Evolutionary conservation across 2,888 invertebrate species (phyloP).

Genomic region (Yponomeuta evonymella): DNA sequence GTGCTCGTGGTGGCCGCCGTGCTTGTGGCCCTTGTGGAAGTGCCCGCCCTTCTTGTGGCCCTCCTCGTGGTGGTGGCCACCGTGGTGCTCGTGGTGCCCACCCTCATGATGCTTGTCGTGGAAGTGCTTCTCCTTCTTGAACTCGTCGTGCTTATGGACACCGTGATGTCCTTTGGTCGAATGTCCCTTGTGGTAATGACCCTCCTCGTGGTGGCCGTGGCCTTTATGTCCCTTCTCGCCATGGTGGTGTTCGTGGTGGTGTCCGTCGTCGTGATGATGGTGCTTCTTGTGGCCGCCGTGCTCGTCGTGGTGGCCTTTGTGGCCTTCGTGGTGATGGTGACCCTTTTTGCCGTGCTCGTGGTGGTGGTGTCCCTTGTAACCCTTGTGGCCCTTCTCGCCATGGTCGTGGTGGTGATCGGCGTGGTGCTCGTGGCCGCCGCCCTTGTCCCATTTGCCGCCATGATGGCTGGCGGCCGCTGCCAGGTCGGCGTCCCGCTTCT

Average conservation of each 20-base stretch:
- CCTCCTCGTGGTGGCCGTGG: slow-evolving; percentile 71
- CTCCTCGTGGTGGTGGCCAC: slow-evolving; percentile 85
- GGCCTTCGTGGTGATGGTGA: slow-evolving; percentile 82
- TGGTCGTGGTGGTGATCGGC: slow-evolving; percentile 79
- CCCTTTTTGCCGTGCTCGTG: slow-evolving; percentile 83
- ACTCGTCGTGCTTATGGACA: slow-evolving; percentile 89
- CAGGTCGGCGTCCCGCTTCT: slow-evolving; percentile 69
- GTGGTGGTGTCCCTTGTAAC: slow-evolving; percentile 80
- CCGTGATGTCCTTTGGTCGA: slow-evolving; percentile 91
- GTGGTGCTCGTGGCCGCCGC: slow-evolving; percentile 81
- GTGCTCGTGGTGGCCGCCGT: slow-evolving; percentile 85
- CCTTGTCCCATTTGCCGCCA: slow-evolving; percentile 71
- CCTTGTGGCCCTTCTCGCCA: slow-evolving; percentile 83
- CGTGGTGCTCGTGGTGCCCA: slow-evolving; percentile 87
- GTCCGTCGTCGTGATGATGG: slow-evolving; percentile 80
- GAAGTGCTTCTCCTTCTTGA: slow-evolving; percentile 91
- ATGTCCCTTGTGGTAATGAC: slow-evolving; percentile 88
- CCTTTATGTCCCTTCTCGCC: slow-evolving; percentile 81
- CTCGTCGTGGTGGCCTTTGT: slow-evolving; percentile 78
- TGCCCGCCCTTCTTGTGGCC: slow-evolving; percentile 88
- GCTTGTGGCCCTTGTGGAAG: slow-evolving; percentile 87
- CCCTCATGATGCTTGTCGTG: slow-evolving; percentile 88
- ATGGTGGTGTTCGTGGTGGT: slow-evolving; percentile 79
- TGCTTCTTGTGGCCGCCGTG: slow-evolving; percentile 80
- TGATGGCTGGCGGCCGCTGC: slow-evolving; percentile 69